phyloP scores from a whole-genome alignment of 2,797 vertebrate genomes.

The Margarornis squamiger region DNA sequence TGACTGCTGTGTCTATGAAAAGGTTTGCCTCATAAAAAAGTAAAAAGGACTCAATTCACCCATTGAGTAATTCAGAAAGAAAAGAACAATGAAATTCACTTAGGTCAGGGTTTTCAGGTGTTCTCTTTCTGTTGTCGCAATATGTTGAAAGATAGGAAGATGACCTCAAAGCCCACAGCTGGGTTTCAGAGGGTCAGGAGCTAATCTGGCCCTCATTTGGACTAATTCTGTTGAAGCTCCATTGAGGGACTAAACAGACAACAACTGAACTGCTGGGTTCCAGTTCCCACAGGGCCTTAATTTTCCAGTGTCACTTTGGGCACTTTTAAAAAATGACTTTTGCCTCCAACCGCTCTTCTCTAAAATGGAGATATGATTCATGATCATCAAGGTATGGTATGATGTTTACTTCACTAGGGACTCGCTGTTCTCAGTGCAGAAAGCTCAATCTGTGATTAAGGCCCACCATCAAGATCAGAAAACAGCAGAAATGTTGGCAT shows the following conservation, averaged over 20 bases:
- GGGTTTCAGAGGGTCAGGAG: neutral
- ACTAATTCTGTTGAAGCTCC: neutral
- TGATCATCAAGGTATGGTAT: accelerated
- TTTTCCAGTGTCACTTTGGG: neutral
- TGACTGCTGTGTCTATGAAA: neutral
- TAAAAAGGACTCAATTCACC: neutral
- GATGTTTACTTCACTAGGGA: neutral
- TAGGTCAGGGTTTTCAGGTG: neutral
- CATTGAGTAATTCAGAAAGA: neutral
- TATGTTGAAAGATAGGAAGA: neutral
- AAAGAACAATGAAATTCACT: neutral
- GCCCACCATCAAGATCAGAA: neutral
- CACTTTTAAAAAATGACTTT: neutral
- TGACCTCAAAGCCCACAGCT: neutral
- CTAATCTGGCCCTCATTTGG: neutral
- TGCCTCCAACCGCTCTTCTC: neutral
- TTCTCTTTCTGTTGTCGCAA: neutral
- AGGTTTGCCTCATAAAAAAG: neutral
- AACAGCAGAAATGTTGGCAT: neutral
- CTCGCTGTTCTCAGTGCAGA: neutral
- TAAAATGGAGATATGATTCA: neutral
- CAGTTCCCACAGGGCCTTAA: neutral
- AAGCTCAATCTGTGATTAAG: neutral
- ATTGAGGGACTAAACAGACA: neutral
- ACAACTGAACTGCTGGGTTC: neutral